These are phyloP conservation scores for Cataglyphis cursor DNA, from an alignment of 2,888 invertebrate species.

Conservation along the genomic window DNA sequence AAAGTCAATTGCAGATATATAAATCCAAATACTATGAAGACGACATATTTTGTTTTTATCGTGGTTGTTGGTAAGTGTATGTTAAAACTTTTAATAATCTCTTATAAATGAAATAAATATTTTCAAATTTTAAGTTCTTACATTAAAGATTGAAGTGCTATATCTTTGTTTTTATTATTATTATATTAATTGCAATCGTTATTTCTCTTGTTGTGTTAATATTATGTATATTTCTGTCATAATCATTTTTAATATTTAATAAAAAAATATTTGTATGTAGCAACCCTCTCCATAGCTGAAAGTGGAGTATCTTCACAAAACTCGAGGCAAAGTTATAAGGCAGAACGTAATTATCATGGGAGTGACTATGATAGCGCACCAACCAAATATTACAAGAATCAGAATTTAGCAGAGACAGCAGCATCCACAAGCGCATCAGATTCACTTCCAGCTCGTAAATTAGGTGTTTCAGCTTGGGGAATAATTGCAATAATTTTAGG, in stretches of 20 bases:
- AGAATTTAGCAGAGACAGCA: background rate
- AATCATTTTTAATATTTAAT: background rate
- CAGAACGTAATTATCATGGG: background rate
- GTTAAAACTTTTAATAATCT: background rate
- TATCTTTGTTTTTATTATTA: background rate
- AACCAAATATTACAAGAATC: background rate
- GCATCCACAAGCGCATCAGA: background rate
- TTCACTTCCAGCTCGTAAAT: background rate
- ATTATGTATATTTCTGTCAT: background rate
- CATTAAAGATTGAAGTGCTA: background rate
- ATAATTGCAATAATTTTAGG: slow-evolving; percentile 88
- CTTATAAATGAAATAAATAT: background rate
- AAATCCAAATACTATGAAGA: slow-evolving; percentile 7
- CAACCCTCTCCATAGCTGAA: background rate
- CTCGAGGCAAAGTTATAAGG: slow-evolving; percentile 7
- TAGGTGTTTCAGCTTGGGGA: slow-evolving; percentile 88
- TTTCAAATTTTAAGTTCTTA: background rate
- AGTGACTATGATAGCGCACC: background rate
- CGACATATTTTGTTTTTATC: slow-evolving; percentile 4
- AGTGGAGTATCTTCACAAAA: background rate
- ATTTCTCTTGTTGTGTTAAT: background rate
- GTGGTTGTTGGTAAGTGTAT: background rate
- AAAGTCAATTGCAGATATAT: background rate
- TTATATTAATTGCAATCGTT: background rate
- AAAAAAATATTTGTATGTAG: slow-evolving; percentile 9